Conservation (phyloP, 1,140 invertebrate species). For the Heterodera carotae region DNA sequence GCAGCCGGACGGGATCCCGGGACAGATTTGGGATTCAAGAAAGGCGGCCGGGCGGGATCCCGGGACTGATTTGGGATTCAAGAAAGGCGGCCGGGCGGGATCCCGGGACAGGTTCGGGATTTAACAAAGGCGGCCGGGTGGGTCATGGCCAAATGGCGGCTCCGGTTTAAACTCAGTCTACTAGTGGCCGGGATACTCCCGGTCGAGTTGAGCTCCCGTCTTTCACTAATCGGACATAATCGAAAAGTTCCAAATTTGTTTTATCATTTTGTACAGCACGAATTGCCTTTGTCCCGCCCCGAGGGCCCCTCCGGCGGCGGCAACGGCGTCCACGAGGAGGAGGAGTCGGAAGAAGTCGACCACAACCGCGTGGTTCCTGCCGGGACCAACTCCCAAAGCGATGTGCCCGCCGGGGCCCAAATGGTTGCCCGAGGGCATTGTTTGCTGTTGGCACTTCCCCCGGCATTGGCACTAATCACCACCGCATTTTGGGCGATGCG, state of each 20-base stretch:
- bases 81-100: too few species aligned
- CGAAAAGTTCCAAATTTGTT: background rate
- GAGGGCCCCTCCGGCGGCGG: background rate
- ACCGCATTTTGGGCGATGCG: background rate
- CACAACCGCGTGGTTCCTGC: background rate
- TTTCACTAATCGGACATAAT: background rate
- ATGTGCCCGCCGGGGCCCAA: conserved; percentile 1
- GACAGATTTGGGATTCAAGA: too few species aligned
- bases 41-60: too few species aligned
- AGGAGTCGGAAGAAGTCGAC: background rate
- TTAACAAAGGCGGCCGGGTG: too few species aligned
- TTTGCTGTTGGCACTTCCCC: background rate
- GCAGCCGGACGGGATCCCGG: too few species aligned
- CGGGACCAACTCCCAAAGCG: conserved; percentile 1
- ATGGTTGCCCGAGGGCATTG: background rate
- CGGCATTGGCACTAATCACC: background rate
- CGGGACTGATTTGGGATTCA: too few species aligned
- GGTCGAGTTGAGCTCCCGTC: too few species aligned
- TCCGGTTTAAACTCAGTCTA: too few species aligned
- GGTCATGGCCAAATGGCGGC: too few species aligned
- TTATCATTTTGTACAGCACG: background rate
- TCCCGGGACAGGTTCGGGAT: too few species aligned
- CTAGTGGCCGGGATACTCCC: too few species aligned
- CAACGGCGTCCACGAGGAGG: background rate
- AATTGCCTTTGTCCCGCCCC: background rate